These are phyloP conservation scores for Tetrax tetrax DNA, from an alignment of 2,113 vertebrate species.

Conservation along the genomic window DNA sequence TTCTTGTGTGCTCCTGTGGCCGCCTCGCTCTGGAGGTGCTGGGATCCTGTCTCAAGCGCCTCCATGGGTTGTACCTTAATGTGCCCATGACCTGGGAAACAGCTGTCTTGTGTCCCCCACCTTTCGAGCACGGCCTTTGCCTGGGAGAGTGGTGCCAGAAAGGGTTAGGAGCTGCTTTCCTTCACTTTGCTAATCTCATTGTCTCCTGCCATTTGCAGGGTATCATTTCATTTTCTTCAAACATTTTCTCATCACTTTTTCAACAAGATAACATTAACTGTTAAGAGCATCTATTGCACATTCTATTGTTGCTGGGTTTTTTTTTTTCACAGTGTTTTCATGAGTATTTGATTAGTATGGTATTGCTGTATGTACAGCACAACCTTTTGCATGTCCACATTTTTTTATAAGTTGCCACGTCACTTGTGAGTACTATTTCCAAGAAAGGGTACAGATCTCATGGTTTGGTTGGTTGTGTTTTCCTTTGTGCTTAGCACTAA, in stretches of 20 bases:
- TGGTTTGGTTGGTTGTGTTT: neutral
- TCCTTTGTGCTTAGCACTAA: neutral
- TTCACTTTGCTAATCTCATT: rapidly evolving
- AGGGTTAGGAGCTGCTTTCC: rapidly evolving
- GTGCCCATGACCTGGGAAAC: no score
- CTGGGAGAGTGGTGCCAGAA: rapidly evolving
- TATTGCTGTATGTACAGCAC: rapidly evolving
- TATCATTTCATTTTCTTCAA: rapidly evolving
- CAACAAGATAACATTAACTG: rapidly evolving
- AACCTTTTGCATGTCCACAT: rapidly evolving
- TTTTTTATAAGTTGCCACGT: no score
- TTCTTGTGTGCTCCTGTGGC: no score
- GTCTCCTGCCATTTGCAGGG: rapidly evolving
- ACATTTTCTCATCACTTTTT: rapidly evolving
- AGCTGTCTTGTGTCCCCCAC: no score
- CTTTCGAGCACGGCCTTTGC: rapidly evolving
- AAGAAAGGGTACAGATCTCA: rapidly evolving
- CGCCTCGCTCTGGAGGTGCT: no score
- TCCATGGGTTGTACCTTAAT: no score
- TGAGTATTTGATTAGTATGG: rapidly evolving
- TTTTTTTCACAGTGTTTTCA: rapidly evolving
- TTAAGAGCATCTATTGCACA: rapidly evolving
- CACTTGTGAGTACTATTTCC: rapidly evolving
- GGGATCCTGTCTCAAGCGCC: no score
- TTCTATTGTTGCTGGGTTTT: rapidly evolving